Evolutionary conservation across 1,140 invertebrate genomes (phyloP).

Genomic region (Dolichoris vasculosae): DNA sequence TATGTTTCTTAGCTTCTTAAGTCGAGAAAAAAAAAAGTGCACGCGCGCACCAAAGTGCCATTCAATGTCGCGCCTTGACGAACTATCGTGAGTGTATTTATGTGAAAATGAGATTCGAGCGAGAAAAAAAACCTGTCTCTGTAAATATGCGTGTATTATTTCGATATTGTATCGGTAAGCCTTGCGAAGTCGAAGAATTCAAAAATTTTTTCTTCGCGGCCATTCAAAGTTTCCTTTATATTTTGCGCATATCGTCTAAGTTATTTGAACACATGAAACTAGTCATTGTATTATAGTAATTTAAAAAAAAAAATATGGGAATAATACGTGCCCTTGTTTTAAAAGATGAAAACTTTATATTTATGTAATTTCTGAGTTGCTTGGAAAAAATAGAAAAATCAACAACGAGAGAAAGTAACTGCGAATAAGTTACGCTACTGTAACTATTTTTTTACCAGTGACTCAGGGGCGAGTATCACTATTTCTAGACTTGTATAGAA

Average conservation of each 20-base stretch:
- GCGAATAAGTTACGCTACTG: neutral
- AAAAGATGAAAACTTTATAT: constrained; percentile 48
- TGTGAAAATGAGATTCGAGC: constrained; percentile 40
- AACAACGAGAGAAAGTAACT: constrained; percentile 23
- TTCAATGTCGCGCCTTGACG: constrained; percentile 49
- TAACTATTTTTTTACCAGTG: constrained; percentile 32
- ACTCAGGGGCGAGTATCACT: constrained; percentile 63
- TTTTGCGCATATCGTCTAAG: constrained; percentile 56
- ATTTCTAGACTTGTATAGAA: constrained; percentile 68
- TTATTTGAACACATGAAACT: constrained; percentile 65
- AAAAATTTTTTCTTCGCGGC: constrained; percentile 52
- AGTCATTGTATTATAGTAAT: constrained; percentile 65
- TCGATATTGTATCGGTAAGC: constrained; percentile 54
- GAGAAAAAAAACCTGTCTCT: constrained; percentile 6
- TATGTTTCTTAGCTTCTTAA: constrained; percentile 41
- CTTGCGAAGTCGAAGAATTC: constrained; percentile 32
- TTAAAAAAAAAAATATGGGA: constrained; percentile 33
- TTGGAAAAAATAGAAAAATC: constrained; percentile 1
- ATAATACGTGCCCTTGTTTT: constrained; percentile 19
- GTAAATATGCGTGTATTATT: constrained; percentile 38
- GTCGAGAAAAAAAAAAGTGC: constrained; percentile 16
- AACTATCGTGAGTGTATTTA: constrained; percentile 44
- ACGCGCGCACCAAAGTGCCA: constrained; percentile 63
- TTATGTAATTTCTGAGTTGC: constrained; percentile 45
- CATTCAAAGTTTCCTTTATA: constrained; percentile 37